Evolutionary conservation across 2,797 vertebrate species (phyloP).

Genomic region (Pantherophis vulpinus): DNA sequence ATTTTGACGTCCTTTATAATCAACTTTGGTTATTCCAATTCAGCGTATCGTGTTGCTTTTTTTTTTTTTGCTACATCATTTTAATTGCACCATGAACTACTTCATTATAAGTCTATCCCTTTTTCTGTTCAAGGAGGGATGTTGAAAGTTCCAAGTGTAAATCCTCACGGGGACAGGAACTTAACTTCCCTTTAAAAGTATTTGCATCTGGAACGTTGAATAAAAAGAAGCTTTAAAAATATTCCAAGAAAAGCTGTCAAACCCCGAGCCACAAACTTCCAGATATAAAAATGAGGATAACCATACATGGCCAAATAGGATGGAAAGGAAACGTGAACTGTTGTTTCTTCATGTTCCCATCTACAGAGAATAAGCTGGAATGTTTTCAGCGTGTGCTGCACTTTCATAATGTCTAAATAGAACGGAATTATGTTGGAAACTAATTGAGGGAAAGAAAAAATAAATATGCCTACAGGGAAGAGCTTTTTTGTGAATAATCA

Average conservation of each 20-base stretch:
- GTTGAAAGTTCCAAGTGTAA: conserved; percentile 44
- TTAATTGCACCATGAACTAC: conserved; percentile 68
- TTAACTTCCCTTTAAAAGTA: conserved; percentile 50
- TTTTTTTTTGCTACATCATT: conserved; percentile 56
- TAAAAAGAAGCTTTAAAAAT: conserved; percentile 48
- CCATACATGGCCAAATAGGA: not conserved
- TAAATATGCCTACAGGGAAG: not conserved
- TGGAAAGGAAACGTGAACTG: conserved; percentile 2
- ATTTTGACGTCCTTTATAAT: conserved; percentile 64
- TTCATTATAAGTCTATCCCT: conserved; percentile 60
- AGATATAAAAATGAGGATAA: conserved; percentile 37
- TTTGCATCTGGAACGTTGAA: conserved; percentile 53
- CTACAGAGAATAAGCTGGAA: not conserved
- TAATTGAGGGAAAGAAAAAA: not conserved
- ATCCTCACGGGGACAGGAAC: conserved; percentile 19
- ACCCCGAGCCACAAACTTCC: conserved; percentile 34
- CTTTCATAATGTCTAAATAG: conserved; percentile 1
- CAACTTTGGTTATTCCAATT: conserved; percentile 66
- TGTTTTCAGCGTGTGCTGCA: not conserved
- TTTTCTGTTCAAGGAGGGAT: conserved; percentile 45
- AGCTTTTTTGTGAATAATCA: not conserved
- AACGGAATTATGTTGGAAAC: not conserved
- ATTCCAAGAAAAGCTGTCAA: conserved; percentile 50
- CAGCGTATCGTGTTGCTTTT: conserved; percentile 61
- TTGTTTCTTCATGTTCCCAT: not conserved